Base-by-base conservation (phyloP, 2,888 invertebrate species). In the Gisinianus flammeolus region DNA sequence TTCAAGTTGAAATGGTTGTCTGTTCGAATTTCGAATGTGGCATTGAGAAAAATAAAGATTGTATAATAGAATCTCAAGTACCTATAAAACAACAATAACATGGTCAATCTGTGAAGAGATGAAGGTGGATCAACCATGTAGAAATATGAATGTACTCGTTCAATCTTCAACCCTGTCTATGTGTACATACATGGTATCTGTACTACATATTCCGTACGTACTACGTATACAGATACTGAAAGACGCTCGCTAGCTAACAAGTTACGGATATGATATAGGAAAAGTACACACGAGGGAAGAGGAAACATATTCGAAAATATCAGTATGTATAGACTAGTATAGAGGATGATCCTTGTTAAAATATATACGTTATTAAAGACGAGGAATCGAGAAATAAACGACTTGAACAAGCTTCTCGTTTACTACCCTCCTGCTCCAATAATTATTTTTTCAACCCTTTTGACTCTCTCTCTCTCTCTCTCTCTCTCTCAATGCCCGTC, bases 371-470 rank as follows among this genome's bases (percentile, higher is more conserved):
- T 62, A 62, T 62, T 62, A 62, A 28, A 62, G 26, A n/a, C 12
- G 44, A 16, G 8, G 62, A 28, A 62, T 62, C 28, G 62, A 44
- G 16, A 62, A 58, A 58, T 58, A 58, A 58, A 12, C 58, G 58
- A 58, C 58, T 58, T 58, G 24, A 58, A 62, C 62, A 62, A 62
- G 62, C 62, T 62, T 28, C 62, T 62, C 62, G 62, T 62, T 62
- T 26, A 62, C 62, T 62, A 26, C 62, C 26, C 62, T 62, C 26
- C 62, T 62, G 5, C 28, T 62, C 54, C 54, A 54, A 54, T 54
- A 54, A n/a, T 54, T 54, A n/a, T n/a, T 16, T 16, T 10, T n/a
- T 19, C 4, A 8, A 5, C 19, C 19, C 19, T 12, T 8, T 12
- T 35, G 6, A 8, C 35, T 35, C 35, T 12, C 35, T 35, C 35